phyloP scores from a whole-genome alignment of 2,888 invertebrate genomes.

The Dolomedes plantarius region DNA sequence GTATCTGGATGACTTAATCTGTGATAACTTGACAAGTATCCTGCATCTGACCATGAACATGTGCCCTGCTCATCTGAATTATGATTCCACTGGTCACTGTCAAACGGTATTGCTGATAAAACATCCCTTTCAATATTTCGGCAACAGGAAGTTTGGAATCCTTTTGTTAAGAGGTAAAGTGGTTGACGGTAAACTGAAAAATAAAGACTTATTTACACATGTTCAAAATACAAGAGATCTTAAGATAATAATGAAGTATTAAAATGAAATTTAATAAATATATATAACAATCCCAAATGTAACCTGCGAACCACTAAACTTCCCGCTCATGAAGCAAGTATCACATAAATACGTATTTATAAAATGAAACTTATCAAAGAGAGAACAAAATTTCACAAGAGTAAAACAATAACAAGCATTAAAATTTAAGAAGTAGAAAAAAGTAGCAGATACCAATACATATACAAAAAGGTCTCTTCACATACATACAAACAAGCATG shows the following conservation, averaged over 20 bases:
- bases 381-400: too few relatives aligned
- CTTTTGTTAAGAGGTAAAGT: slow-evolving; percentile 46
- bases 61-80: slow-evolving; percentile 22
- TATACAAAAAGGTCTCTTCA: too few relatives aligned
- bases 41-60: not conserved
- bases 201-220: slow-evolving; percentile 13
- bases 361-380: too few relatives aligned
- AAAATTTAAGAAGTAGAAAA: too few relatives aligned
- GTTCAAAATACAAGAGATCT: not conserved
- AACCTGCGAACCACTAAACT: too few relatives aligned
- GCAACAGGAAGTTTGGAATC: not conserved
- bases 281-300: too few relatives aligned
- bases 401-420: too few relatives aligned
- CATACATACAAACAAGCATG: too few relatives aligned
- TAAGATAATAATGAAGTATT: not conserved
- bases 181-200: slow-evolving; percentile 53
- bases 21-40: not conserved
- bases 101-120: slow-evolving; percentile 23
- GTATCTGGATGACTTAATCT: not conserved
- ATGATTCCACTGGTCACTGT: slow-evolving; percentile 30
- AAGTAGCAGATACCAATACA: too few relatives aligned
- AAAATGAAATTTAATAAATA: not conserved
- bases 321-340: too few relatives aligned
- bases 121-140: not conserved
- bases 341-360: too few relatives aligned